phyloP scores from a whole-genome alignment of 2,113 vertebrate genomes.

The Sturnus vulgaris region DNA sequence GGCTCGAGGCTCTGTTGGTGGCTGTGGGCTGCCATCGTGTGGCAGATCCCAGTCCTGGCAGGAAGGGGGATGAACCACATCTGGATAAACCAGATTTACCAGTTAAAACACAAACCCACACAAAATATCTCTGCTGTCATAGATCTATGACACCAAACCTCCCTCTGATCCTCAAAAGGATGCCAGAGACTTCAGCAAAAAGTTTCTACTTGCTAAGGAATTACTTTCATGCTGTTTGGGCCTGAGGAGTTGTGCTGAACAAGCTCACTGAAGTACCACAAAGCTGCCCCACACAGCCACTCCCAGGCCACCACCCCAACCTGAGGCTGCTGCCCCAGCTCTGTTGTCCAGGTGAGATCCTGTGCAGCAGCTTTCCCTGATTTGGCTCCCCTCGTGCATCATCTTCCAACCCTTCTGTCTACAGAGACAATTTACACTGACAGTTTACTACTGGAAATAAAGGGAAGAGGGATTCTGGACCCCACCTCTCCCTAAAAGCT shows the following conservation, averaged over 20 bases:
- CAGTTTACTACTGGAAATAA: neutral
- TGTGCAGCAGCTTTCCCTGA: neutral
- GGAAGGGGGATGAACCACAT: neutral
- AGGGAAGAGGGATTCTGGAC: neutral
- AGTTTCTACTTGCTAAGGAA: neutral
- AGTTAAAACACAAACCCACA: neutral
- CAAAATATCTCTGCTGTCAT: neutral
- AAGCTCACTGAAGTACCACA: neutral
- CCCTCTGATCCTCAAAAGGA: neutral
- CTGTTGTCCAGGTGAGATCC: neutral
- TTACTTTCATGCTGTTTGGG: neutral
- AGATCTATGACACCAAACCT: neutral
- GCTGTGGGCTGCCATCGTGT: slow-evolving; percentile 67
- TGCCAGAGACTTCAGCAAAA: neutral
- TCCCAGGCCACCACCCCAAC: neutral
- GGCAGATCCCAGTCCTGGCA: neutral
- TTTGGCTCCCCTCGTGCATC: neutral
- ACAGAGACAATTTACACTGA: neutral
- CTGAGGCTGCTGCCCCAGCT: rapidly evolving
- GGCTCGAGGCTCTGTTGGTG: neutral
- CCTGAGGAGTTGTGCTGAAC: neutral
- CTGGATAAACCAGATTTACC: neutral
- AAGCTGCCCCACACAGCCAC: neutral
- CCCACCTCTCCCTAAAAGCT: neutral
- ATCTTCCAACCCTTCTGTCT: neutral